These are phyloP conservation scores for Caenorhabditis afra DNA, from an alignment of 2,888 invertebrate species.

Conservation along the genomic window DNA sequence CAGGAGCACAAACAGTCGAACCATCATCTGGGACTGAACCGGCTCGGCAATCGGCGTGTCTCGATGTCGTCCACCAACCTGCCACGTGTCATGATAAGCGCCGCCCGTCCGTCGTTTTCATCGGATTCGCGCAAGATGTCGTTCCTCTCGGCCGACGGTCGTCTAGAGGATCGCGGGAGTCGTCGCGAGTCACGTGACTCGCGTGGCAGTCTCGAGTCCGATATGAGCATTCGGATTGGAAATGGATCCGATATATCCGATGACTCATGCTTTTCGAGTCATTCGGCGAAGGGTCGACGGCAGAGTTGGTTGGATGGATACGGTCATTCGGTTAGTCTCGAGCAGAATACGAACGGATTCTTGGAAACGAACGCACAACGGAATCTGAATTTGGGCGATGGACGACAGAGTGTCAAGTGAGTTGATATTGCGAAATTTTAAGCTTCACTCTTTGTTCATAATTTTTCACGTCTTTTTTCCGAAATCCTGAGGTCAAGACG, in stretches of 20 bases:
- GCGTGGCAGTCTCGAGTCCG: slow-evolving; percentile 76
- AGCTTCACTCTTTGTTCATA: too few relatives aligned
- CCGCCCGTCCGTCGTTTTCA: slow-evolving; percentile 77
- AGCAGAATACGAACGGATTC: slow-evolving; percentile 61
- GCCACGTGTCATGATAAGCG: slow-evolving; percentile 79
- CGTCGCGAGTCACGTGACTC: slow-evolving; percentile 76
- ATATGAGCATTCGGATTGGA: slow-evolving; percentile 76
- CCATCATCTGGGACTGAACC: slow-evolving; percentile 62
- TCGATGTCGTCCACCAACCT: slow-evolving; percentile 78
- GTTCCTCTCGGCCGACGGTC: slow-evolving; percentile 79
- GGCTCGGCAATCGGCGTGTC: slow-evolving; percentile 77
- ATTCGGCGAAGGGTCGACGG: slow-evolving; percentile 68
- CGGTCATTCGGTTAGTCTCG: slow-evolving; percentile 63
- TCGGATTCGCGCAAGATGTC: slow-evolving; percentile 78
- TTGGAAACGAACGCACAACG: slow-evolving; percentile 44
- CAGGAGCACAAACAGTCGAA: slow-evolving; percentile 59
- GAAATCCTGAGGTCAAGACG: too few relatives aligned
- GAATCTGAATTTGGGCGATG: slow-evolving; percentile 31
- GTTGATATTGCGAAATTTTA: neutral
- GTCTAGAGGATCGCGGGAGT: slow-evolving; percentile 76
- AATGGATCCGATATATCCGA: slow-evolving; percentile 71
- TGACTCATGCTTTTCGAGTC: slow-evolving; percentile 69
- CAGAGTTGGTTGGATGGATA: slow-evolving; percentile 79
- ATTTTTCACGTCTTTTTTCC: too few relatives aligned
- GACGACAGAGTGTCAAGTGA: slow-evolving; percentile 36